Evolutionary conservation across 2,113 vertebrate species (phyloP), one percentile per base, ranked within the genome.

Genomic region (Tamias sibiricus): DNA sequence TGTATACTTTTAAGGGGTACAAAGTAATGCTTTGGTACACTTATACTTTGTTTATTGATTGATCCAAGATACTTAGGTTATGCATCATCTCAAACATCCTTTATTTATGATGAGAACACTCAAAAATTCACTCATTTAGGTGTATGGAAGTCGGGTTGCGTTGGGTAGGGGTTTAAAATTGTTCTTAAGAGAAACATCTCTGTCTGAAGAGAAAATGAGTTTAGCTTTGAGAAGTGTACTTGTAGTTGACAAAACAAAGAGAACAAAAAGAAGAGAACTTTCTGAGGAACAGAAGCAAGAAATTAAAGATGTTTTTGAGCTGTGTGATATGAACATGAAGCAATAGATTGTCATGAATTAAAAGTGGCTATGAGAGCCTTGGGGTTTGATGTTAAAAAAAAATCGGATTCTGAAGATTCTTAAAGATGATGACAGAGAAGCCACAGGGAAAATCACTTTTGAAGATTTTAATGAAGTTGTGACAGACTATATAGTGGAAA

Each of bases 361-460:
- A 99, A 99, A 99, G 99, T 99, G 98, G 99, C 99, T 89, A 99
- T 99, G 99, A 99, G 99, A 97, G 99, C 99, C 52, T 99, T 99
- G 75, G 99, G 99, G 72, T 99, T 99, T 97, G 99, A 99, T 95
- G 99, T 99, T 52, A 52, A 57, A 95, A 99, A 99, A 99, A 99
- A 99, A 98, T 99, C 99, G 54, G 99, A 99, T 99, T 17, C 96
- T 99, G 98, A 99, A 99, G 98, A 99, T 99, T 95, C 99, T 99
- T 71, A 99, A 99, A 98, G 99, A 99, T 97, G 99, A 99, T 72
- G 99, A 99, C 98, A 97, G 98, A 97, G 99, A 99, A 95, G 99
- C 99, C n/a, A 99, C 98, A 19, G 99, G 99, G 42, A 99, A 99
- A 98, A 99, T 99, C 97, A 98, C 99, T 4, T 99, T 99, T 98